A percentile compares a stretch with the other conserved stretches of the same genome.
These are phyloP conservation scores for Nannoperca australis DNA, from an alignment of 2,797 vertebrate genomes.

Conservation along the genomic window DNA sequence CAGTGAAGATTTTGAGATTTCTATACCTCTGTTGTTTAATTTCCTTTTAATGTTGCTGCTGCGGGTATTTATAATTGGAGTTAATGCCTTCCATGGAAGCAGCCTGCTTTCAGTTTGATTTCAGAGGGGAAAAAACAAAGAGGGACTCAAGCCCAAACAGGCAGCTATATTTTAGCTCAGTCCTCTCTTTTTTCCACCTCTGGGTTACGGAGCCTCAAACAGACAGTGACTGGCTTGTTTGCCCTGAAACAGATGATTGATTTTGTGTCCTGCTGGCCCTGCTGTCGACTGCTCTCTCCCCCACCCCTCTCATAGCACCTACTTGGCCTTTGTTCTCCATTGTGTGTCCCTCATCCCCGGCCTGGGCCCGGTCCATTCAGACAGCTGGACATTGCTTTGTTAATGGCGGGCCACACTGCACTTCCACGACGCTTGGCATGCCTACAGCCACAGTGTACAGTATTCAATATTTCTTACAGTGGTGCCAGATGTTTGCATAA, in stretches of 20 bases:
- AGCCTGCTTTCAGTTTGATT: conserved; percentile 17
- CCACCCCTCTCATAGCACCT: conserved; percentile 56
- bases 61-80: background rate
- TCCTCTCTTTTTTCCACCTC: conserved; percentile 15
- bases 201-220: conserved; percentile 38
- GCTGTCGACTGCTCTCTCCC: conserved; percentile 54
- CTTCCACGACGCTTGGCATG: conserved; percentile 40
- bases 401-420: conserved; percentile 47
- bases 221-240: conserved; percentile 66
- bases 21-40: background rate
- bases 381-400: conserved; percentile 72
- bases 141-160: conserved; percentile 10
- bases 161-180: conserved; percentile 22
- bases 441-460: conserved; percentile 17
- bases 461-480: background rate
- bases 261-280: conserved; percentile 70
- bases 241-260: conserved; percentile 75
- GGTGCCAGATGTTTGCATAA: conserved; percentile 17
- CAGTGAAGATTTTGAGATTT: background rate
- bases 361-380: conserved; percentile 66
- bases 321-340: conserved; percentile 69
- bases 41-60: background rate
- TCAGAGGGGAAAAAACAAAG: background rate
- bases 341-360: conserved; percentile 56
- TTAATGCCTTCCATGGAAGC: background rate